Evolutionary conservation across 2,113 vertebrate species (phyloP).

Genomic region (Menidia beryllina): DNA sequence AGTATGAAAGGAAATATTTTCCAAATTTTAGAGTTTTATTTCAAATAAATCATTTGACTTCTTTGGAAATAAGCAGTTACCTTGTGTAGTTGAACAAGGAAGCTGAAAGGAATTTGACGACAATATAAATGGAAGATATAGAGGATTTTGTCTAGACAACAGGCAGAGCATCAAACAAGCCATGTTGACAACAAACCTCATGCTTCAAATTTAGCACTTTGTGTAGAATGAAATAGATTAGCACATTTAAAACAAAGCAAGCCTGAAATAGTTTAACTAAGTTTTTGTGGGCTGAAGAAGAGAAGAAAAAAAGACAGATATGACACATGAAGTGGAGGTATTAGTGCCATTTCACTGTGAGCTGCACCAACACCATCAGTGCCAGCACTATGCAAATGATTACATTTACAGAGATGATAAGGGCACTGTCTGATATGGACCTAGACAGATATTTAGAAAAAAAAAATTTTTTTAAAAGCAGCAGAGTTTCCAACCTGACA

Average conservation of each 20-base stretch:
- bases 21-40: neutral
- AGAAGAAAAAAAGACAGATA: neutral
- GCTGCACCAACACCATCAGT: neutral
- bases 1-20: conserved; percentile 2
- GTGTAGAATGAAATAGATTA: neutral
- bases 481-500: too few species aligned
- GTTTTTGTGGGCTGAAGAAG: neutral
- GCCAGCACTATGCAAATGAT: neutral
- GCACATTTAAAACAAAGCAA: conserved; percentile 1
- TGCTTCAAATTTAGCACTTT: neutral
- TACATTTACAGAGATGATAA: neutral
- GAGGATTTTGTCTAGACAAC: too few species aligned
- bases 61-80: neutral
- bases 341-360: neutral
- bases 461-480: too few species aligned
- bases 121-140: too few species aligned
- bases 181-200: neutral
- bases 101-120: too few species aligned
- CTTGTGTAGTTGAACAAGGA: too few species aligned
- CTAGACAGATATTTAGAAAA: neutral
- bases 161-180: too few species aligned
- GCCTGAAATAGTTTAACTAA: conserved; percentile 23
- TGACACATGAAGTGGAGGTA: neutral
- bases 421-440: neutral
- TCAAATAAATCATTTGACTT: neutral